phyloP scores from a whole-genome alignment of 2,797 vertebrate genomes.

The Catostomus latipinnis region DNA sequence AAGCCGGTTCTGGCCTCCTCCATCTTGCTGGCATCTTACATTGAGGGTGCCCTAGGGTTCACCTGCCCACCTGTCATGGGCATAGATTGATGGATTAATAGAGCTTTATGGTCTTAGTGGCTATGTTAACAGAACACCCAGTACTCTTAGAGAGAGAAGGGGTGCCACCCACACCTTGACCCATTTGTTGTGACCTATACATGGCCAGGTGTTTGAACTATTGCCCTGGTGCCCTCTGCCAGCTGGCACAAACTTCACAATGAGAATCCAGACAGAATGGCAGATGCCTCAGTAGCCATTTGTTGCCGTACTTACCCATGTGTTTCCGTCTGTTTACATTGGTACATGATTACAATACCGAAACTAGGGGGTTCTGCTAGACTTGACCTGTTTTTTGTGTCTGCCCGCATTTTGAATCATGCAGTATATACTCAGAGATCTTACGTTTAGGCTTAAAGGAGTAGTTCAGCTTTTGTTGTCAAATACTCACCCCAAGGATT shows the following conservation, averaged over 20 bases:
- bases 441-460: not conserved
- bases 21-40: constrained; percentile 55
- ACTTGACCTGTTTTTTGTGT: not conserved
- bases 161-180: constrained; percentile 29
- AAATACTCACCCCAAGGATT: no score
- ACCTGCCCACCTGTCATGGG: constrained; percentile 55
- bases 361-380: constrained; percentile 9
- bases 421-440: not conserved
- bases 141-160: constrained; percentile 10
- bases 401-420: not conserved
- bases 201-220: constrained; percentile 4
- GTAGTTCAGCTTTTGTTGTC: no score
- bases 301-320: constrained; percentile 24
- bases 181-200: constrained; percentile 6
- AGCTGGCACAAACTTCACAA: constrained; percentile 33
- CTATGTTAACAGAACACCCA: constrained; percentile 38
- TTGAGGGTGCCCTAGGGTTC: constrained; percentile 55
- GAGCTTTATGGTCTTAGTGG: constrained; percentile 45
- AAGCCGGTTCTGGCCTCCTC: constrained; percentile 53
- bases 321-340: constrained; percentile 39
- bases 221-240: constrained; percentile 19
- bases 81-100: constrained; percentile 59
- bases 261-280: constrained; percentile 11
- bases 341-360: constrained; percentile 25
- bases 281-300: constrained; percentile 36